Conservation (phyloP, 2,113 vertebrate genomes). For the Fregetta grallaria region DNA sequence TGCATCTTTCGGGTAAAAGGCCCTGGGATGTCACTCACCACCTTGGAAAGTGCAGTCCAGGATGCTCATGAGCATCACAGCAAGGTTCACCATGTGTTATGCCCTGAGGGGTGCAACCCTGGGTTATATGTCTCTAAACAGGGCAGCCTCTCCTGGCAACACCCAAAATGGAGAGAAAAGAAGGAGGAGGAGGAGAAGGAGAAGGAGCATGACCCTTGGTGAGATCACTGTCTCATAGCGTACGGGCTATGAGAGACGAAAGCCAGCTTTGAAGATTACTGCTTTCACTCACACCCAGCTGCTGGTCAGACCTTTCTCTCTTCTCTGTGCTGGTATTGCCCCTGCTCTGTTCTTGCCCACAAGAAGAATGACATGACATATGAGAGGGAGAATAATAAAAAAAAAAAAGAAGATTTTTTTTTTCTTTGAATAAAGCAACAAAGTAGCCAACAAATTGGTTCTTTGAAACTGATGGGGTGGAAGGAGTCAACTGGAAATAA, state of each 20-base stretch:
- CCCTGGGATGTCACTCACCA: not conserved
- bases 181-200: not conserved
- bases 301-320: not conserved
- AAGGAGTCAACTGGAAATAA: conserved; percentile 30
- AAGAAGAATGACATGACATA: not conserved
- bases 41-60: not conserved
- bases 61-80: not conserved
- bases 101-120: not conserved
- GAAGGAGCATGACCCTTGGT: not conserved
- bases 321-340: not conserved
- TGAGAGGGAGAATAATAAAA: not conserved
- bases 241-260: accelerated
- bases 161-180: not conserved
- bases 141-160: not conserved
- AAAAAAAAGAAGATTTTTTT: not conserved
- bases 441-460: not conserved
- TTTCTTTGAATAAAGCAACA: not conserved
- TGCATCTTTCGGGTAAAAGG: not conserved
- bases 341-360: not conserved
- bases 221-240: not conserved
- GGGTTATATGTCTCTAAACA: not conserved
- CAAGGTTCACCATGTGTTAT: not conserved
- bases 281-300: not conserved
- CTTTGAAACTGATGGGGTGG: conserved; percentile 13
- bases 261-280: not conserved